Conservation (phyloP, 2,113 vertebrate species). For the Poeciliopsis retropinna region DNA sequence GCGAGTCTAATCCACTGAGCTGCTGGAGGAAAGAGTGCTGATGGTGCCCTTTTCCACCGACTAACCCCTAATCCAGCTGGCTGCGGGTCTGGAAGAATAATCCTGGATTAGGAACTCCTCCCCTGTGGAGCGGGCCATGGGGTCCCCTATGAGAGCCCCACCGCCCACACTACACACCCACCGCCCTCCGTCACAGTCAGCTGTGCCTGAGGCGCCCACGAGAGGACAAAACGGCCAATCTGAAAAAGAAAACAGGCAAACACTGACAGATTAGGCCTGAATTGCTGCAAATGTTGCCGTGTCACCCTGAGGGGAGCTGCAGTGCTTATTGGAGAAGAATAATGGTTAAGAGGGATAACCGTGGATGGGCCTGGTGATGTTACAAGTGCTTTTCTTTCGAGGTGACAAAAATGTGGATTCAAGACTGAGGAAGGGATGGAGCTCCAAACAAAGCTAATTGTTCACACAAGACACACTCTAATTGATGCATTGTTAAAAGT, state of each 20-base stretch:
- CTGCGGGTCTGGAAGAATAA: constrained; percentile 73
- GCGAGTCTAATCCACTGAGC: constrained; percentile 73
- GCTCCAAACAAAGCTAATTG: constrained; percentile 49
- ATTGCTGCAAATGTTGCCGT: constrained; percentile 59
- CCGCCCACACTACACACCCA: not conserved
- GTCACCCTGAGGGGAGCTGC: constrained; percentile 66
- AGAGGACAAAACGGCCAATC: constrained; percentile 52
- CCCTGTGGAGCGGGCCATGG: constrained; percentile 49
- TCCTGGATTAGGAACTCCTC: constrained; percentile 74
- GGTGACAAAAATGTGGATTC: constrained; percentile 59
- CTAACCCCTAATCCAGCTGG: constrained; percentile 71
- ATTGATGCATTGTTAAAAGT: constrained; percentile 50
- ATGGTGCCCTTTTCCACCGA: constrained; percentile 71
- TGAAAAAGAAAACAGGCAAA: constrained; percentile 64
- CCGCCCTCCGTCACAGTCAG: constrained; percentile 38
- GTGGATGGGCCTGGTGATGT: constrained; percentile 53
- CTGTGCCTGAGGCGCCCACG: constrained; percentile 66
- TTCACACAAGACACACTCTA: constrained; percentile 42
- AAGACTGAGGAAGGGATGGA: constrained; percentile 21
- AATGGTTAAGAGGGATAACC: constrained; percentile 68
- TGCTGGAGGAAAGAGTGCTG: constrained; percentile 70
- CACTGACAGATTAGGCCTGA: constrained; percentile 68
- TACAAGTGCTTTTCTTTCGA: constrained; percentile 64
- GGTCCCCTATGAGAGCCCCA: constrained; percentile 53
- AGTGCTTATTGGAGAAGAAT: constrained; percentile 63